Conservation (phyloP, 1,140 invertebrate genomes). For the Aphaenogaster ashmeadi region DNA sequence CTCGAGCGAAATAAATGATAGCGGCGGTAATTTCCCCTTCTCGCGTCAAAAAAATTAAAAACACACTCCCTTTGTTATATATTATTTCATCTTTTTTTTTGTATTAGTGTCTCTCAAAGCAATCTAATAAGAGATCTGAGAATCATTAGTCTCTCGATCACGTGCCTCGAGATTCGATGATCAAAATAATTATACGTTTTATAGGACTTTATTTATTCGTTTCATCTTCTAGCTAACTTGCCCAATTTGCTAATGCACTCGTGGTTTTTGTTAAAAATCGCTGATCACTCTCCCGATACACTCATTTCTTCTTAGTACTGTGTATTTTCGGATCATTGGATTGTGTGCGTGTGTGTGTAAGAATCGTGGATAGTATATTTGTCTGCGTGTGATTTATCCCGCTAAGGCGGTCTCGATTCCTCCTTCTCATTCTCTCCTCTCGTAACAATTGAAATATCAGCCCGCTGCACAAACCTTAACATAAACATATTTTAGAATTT, state of each 20-base stretch:
- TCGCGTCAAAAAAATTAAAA: conserved; percentile 33
- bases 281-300: conserved; percentile 41
- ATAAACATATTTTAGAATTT: conserved; percentile 77
- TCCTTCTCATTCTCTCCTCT: background rate
- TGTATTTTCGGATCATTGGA: conserved; percentile 41
- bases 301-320: conserved; percentile 46
- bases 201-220: conserved; percentile 43
- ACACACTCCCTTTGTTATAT: background rate
- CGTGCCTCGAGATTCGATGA: conserved; percentile 63
- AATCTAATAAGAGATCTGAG: conserved; percentile 53
- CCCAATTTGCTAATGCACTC: conserved; percentile 64
- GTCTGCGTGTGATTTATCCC: conserved; percentile 56
- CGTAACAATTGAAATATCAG: conserved; percentile 44
- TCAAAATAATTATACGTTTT: conserved; percentile 60
- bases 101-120: conserved; percentile 44
- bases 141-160: conserved; percentile 39
- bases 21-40: background rate
- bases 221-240: conserved; percentile 39
- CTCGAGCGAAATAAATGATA: conserved; percentile 64
- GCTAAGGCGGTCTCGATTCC: background rate
- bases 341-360: conserved; percentile 46
- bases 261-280: conserved; percentile 64
- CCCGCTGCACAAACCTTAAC: conserved; percentile 66
- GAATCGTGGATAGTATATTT: conserved; percentile 57
- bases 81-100: background rate